Evolutionary conservation across 2,113 vertebrate genomes (phyloP).

Genomic region (Euleptes europaea): DNA sequence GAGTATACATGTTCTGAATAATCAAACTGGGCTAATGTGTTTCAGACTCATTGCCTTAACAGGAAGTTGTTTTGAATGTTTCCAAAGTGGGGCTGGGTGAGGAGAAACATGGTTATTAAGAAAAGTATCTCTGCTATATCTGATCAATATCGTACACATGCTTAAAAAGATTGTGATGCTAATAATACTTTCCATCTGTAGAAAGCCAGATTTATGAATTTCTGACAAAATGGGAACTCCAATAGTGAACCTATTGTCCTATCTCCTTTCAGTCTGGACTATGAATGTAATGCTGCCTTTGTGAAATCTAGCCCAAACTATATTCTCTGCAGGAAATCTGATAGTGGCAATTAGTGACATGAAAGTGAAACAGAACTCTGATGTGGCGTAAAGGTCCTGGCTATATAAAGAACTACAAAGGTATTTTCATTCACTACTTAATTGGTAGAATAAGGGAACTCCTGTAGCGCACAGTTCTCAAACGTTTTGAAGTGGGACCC

Average conservation of each 20-base stretch:
- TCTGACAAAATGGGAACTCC: not conserved
- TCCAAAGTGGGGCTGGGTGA: not conserved
- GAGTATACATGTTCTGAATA: no score
- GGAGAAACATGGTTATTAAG: not conserved
- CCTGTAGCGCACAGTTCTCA: not conserved
- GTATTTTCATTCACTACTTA: constrained; percentile 21
- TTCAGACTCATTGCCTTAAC: not conserved
- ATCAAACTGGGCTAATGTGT: not conserved
- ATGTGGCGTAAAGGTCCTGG: not conserved
- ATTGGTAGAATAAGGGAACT: not conserved
- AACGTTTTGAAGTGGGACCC: no score
- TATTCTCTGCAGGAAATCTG: rapidly evolving
- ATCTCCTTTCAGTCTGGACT: not conserved
- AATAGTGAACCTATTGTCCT: not conserved
- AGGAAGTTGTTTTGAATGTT: not conserved
- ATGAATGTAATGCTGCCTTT: not conserved
- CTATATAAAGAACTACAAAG: not conserved
- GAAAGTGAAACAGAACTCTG: not conserved
- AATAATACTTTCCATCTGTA: not conserved
- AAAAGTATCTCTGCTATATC: not conserved
- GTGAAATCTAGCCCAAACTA: constrained; percentile 7
- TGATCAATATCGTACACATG: not conserved
- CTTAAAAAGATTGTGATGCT: not conserved
- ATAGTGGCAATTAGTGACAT: constrained; percentile 6
- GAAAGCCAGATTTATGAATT: not conserved